A percentile compares a stretch with the other conserved stretches of the same genome.
Evolutionary conservation across 2,113 vertebrate species (phyloP).

Genomic region (Gobio gobio): DNA sequence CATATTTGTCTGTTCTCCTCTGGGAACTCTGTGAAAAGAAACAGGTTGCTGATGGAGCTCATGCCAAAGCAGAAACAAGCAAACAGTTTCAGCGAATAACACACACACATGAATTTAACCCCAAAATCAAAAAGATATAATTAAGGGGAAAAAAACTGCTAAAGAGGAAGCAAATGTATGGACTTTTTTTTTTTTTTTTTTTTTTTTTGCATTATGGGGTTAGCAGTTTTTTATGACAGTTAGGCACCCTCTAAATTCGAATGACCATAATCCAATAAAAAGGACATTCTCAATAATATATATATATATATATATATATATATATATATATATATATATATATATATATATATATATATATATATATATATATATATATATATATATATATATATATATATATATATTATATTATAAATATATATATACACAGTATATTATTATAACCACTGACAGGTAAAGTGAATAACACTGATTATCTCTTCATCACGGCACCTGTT

Average conservation of each 20-base stretch:
- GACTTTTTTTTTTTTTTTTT: neutral
- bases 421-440: no score
- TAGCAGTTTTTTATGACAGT: neutral
- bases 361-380: no score
- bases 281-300: neutral
- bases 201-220: neutral
- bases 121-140: neutral
- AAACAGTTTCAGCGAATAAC: neutral
- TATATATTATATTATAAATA: no score
- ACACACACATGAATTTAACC: neutral
- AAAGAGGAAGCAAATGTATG: neutral
- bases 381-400: no score
- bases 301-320: neutral
- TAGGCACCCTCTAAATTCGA: neutral
- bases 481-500: no score
- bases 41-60: neutral
- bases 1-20: conserved; percentile 1
- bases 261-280: neutral
- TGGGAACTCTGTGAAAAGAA: conserved; percentile 23
- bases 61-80: conserved; percentile 16
- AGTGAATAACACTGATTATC: no score
- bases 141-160: neutral
- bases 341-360: no score
- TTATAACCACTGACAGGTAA: no score
- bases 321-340: no score